A percentile compares a stretch with the other conserved stretches of the same genome.
These are phyloP conservation scores for Calyptomena viridis DNA, from an alignment of 2,113 vertebrate genomes.

Conservation along the genomic window DNA sequence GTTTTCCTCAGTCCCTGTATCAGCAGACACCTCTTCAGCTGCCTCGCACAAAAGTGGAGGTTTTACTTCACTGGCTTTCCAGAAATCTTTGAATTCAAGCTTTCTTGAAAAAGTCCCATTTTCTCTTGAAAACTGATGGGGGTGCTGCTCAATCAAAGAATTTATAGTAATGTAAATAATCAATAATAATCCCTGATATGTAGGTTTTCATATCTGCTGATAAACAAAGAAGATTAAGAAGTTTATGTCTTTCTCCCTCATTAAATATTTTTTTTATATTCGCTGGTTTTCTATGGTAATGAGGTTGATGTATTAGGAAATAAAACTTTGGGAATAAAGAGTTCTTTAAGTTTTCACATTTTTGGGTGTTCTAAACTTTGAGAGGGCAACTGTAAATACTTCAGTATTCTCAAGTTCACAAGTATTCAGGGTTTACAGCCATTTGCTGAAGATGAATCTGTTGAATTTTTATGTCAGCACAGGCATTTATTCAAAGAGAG, in stretches of 20 bases:
- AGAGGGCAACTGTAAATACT: background rate
- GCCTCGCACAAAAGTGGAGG: background rate
- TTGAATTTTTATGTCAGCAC: background rate
- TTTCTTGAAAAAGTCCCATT: background rate
- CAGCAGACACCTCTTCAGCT: background rate
- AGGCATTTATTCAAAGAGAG: background rate
- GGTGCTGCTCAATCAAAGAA: background rate
- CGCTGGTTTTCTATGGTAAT: background rate
- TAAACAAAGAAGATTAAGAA: background rate
- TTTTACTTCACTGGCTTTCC: background rate
- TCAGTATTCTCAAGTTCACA: background rate
- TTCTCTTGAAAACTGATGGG: background rate
- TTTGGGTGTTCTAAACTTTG: background rate
- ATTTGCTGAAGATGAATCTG: background rate
- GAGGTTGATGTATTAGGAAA: background rate
- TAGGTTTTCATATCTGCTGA: background rate
- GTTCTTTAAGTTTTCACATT: background rate
- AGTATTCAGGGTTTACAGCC: background rate
- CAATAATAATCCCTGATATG: background rate
- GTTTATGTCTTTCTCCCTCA: background rate
- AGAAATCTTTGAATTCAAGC: background rate
- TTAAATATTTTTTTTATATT: background rate
- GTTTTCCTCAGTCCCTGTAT: background rate
- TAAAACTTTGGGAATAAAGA: background rate
- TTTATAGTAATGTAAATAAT: background rate